A percentile compares a stretch with the other conserved stretches of the same genome.
Conservation (phyloP, 2,113 vertebrate genomes). For the Chloropsis cyanopogon region DNA sequence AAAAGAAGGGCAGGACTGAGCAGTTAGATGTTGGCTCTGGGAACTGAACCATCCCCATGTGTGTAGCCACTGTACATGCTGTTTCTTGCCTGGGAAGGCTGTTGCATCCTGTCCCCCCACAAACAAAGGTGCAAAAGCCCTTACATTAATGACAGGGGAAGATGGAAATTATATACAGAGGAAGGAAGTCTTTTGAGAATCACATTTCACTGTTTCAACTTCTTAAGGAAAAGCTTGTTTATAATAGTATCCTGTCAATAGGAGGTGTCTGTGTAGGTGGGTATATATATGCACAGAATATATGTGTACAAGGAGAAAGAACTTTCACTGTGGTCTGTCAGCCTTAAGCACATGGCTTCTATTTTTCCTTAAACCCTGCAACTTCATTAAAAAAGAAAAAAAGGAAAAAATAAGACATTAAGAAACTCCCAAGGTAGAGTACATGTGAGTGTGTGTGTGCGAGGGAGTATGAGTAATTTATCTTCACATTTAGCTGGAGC, state of each 20-base stretch:
- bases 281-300: neutral
- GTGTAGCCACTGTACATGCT: neutral
- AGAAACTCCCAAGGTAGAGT: neutral
- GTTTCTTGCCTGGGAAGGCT: neutral
- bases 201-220: neutral
- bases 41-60: neutral
- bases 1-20: neutral
- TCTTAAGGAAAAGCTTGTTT: neutral
- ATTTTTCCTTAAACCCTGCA: neutral
- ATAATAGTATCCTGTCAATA: neutral
- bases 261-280: neutral
- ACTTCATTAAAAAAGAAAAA: neutral
- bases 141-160: neutral
- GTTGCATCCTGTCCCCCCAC: neutral
- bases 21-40: neutral
- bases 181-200: neutral
- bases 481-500: slow-evolving; percentile 20
- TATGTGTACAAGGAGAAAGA: neutral
- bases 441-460: neutral
- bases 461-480: neutral
- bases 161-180: neutral
- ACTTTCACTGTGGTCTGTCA: neutral
- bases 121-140: neutral
- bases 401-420: neutral
- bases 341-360: neutral